Conservation (phyloP, 2,888 invertebrate genomes). For the Hypercompe scribonia region DNA sequence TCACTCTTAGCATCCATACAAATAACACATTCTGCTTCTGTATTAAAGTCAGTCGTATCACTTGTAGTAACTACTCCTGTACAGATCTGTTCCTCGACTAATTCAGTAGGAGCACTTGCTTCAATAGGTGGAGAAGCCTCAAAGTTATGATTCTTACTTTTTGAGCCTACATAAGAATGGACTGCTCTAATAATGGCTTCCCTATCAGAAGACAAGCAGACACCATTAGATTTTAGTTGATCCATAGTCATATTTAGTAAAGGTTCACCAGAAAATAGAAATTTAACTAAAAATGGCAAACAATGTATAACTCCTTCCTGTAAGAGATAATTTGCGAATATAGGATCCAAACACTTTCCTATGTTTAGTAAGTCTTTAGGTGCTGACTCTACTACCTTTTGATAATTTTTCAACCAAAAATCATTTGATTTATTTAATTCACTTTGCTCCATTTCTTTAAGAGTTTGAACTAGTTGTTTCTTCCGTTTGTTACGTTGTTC, state of each 20-base stretch:
- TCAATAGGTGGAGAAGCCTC: conserved; percentile 47
- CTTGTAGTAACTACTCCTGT: conserved; percentile 69
- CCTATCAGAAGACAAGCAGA: conserved; percentile 86
- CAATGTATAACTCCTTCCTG: conserved; percentile 92
- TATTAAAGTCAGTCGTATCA: conserved; percentile 63
- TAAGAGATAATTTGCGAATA: conserved; percentile 89
- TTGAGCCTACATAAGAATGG: conserved; percentile 84
- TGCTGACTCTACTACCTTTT: conserved; percentile 91
- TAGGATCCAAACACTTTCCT: conserved; percentile 88
- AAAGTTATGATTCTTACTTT: conserved; percentile 63
- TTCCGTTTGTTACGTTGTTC: conserved; percentile 89
- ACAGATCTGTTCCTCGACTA: conserved; percentile 60
- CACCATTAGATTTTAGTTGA: conserved; percentile 87
- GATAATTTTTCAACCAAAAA: conserved; percentile 94
- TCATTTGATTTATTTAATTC: conserved; percentile 83
- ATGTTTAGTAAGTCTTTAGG: conserved; percentile 89
- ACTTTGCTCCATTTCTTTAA: conserved; percentile 92
- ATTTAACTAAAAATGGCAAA: conserved; percentile 90
- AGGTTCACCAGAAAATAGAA: conserved; percentile 83
- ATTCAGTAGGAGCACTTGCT: conserved; percentile 65
- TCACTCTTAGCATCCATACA: conserved; percentile 91
- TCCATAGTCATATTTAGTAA: conserved; percentile 84
- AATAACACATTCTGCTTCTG: conserved; percentile 91
- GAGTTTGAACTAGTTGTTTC: conserved; percentile 88
- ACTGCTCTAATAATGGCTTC: conserved; percentile 88